Percentiles rank a stretch among this genome's conserved stretches.
phyloP scores from a whole-genome alignment of 2,888 invertebrate species.

The Epistrophe grossulariae region DNA sequence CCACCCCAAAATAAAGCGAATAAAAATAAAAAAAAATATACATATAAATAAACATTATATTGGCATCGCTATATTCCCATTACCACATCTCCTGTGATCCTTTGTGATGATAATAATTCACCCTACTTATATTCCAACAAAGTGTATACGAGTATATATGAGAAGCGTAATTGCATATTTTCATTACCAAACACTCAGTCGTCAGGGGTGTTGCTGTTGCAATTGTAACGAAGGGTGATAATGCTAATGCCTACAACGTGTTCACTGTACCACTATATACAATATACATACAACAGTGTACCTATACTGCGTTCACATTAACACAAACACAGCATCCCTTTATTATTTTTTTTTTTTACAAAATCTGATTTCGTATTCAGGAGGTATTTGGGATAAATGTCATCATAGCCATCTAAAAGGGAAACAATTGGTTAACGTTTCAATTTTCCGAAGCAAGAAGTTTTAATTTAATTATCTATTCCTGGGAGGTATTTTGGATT shows the following conservation, averaged over 20 bases:
- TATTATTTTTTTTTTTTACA: neutral
- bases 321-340: constrained; percentile 49
- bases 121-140: constrained; percentile 50
- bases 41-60: constrained; percentile 70
- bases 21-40: constrained; percentile 38
- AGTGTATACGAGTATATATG: constrained; percentile 32
- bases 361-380: constrained; percentile 75
- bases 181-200: constrained; percentile 67
- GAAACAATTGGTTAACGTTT: constrained; percentile 75
- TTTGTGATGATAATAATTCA: constrained; percentile 73
- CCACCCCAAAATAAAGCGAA: constrained; percentile 54
- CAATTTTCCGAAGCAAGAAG: constrained; percentile 63
- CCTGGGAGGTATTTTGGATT: constrained; percentile 19
- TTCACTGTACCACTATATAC: neutral
- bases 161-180: constrained; percentile 74
- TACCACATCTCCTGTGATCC: constrained; percentile 69
- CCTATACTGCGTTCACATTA: neutral
- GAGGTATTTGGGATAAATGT: constrained; percentile 75
- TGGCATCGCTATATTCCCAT: constrained; percentile 64
- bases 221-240: constrained; percentile 74
- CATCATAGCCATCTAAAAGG: constrained; percentile 71
- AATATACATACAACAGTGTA: neutral
- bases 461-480: constrained; percentile 71
- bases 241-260: constrained; percentile 70
- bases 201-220: constrained; percentile 59